Conservation (phyloP, 2,797 vertebrate species). For the Coranthus polyacanthus region DNA sequence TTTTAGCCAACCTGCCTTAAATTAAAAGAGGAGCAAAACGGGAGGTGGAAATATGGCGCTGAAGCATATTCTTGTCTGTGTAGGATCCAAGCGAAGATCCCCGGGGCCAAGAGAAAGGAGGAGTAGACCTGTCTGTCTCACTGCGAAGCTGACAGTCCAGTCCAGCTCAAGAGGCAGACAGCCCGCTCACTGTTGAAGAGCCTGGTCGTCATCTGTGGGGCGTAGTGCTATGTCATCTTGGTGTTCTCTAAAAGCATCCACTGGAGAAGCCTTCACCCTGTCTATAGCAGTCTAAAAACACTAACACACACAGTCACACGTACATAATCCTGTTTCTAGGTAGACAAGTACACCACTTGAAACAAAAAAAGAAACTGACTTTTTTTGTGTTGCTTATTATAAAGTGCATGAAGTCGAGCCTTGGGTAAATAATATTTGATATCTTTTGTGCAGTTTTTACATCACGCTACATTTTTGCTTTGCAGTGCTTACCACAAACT, state of each 20-base stretch:
- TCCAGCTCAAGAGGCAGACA: conserved; percentile 69
- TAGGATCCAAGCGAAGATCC: conserved; percentile 99
- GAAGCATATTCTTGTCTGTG: conserved; percentile 51
- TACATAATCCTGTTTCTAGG: conserved; percentile 92
- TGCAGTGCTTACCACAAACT: conserved; percentile 92
- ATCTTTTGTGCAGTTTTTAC: conserved; percentile 85
- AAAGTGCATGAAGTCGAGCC: conserved; percentile 97
- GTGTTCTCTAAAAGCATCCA: conserved; percentile 88
- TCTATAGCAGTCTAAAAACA: conserved; percentile 89
- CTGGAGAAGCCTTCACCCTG: conserved; percentile 89
- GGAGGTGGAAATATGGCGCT: conserved; percentile 2
- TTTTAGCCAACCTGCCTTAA: conserved; percentile 48
- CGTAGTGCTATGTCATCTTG: conserved; percentile 86
- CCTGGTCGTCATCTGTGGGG: conserved; percentile 85
- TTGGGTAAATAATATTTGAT: conserved; percentile 92
- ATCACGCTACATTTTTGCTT: conserved; percentile 88
- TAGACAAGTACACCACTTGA: conserved; percentile 83
- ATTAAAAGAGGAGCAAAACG: conserved; percentile 12
- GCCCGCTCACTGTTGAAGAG: conserved; percentile 65
- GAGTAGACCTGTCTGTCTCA: conserved; percentile 83
- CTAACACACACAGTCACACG: conserved; percentile 84
- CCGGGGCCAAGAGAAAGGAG: conserved; percentile 96
- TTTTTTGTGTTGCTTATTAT: conserved; percentile 96
- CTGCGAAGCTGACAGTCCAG: conserved; percentile 60
- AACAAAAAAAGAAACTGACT: conserved; percentile 82